Conservation (phyloP, 2,113 vertebrate species). For the Indri indri region DNA sequence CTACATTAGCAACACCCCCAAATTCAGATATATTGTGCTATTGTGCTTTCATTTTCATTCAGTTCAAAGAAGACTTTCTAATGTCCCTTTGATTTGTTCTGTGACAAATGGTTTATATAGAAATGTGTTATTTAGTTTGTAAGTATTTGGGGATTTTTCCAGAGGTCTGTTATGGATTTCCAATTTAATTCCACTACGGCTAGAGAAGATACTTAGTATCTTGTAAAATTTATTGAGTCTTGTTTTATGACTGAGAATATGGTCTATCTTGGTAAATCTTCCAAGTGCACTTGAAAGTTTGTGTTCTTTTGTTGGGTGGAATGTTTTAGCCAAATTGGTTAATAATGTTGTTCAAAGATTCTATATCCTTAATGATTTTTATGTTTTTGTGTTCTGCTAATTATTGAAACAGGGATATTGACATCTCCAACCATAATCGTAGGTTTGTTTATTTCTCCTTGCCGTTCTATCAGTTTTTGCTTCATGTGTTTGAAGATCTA, state of each 20-base stretch:
- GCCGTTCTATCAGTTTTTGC: background rate
- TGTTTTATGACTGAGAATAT: background rate
- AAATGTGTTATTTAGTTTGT: background rate
- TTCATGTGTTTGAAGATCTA: background rate
- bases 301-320: background rate
- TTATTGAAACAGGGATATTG: background rate
- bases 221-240: background rate
- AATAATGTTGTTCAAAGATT: background rate
- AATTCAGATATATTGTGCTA: background rate
- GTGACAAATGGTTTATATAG: conserved; percentile 16
- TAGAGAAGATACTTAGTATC: background rate
- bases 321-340: background rate
- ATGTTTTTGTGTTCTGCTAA: background rate
- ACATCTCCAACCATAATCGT: background rate
- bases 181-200: background rate
- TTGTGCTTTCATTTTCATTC: background rate
- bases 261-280: background rate
- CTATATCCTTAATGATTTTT: background rate
- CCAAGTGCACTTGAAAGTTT: background rate
- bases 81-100: background rate
- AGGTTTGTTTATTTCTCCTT: background rate
- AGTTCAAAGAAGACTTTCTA: background rate
- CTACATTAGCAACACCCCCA: background rate
- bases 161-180: background rate
- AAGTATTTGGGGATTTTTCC: background rate